Percentiles rank a stretch among this genome's conserved stretches.
Conservation (phyloP, 1,140 invertebrate genomes). For the Drosophila willistoni region DNA sequence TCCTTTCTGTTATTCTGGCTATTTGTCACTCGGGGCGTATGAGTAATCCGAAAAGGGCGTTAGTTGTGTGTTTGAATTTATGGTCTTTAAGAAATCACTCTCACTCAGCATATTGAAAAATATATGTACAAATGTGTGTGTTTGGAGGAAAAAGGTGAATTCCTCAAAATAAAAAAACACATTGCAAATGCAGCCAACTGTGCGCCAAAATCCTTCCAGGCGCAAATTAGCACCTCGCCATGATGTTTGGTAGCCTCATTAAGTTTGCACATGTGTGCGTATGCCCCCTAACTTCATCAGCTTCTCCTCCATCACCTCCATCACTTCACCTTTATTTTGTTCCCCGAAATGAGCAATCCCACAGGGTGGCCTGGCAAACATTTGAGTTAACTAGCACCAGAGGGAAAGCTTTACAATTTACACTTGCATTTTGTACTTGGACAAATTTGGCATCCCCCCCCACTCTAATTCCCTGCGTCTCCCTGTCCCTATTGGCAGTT, state of each 20-base stretch:
- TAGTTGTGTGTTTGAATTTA: neutral
- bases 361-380: constrained; percentile 14
- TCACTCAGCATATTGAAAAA: neutral
- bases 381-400: constrained; percentile 10
- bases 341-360: constrained; percentile 17
- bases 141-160: neutral
- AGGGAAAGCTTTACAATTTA: constrained; percentile 25
- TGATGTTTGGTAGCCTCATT: constrained; percentile 41
- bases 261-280: constrained; percentile 39
- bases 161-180: neutral
- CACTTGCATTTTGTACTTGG: constrained; percentile 31
- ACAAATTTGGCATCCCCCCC: constrained; percentile 33
- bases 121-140: neutral
- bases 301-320: neutral
- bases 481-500: neutral
- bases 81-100: neutral
- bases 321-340: no score
- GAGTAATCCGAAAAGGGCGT: constrained; percentile 1
- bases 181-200: constrained; percentile 20
- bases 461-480: neutral
- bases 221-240: constrained; percentile 58
- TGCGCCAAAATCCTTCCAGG: constrained; percentile 57
- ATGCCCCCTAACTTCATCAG: neutral
- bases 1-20: neutral
- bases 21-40: constrained; percentile 2